Percentiles rank a stretch among this genome's conserved stretches.
phyloP scores from a whole-genome alignment of 1,140 invertebrate species.

The Protaetia brevitarsis region DNA sequence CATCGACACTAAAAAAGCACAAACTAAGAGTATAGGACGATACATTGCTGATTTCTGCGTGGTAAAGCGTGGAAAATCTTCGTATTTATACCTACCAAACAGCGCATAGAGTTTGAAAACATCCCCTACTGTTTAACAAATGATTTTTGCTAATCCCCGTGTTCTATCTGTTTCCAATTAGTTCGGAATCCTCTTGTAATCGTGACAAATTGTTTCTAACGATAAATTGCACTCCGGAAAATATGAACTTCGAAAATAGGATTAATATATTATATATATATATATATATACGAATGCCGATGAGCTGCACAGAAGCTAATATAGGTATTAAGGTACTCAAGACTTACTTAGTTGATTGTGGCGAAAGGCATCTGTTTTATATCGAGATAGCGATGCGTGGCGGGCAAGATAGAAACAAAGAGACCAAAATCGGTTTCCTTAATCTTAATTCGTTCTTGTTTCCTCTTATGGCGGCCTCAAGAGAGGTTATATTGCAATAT shows the following conservation, averaged over 20 bases:
- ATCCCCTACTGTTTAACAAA: background rate
- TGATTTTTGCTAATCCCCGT: background rate
- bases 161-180: too few relatives aligned
- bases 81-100: background rate
- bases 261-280: slow-evolving; percentile 3
- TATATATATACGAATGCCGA: too few relatives aligned
- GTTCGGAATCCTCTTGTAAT: too few relatives aligned
- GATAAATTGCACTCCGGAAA: too few relatives aligned
- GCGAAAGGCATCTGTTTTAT: slow-evolving; percentile 9
- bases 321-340: slow-evolving; percentile 21
- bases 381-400: background rate
- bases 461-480: background rate
- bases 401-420: slow-evolving; percentile 6
- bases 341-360: slow-evolving; percentile 18
- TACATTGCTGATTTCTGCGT: background rate
- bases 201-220: too few relatives aligned
- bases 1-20: background rate
- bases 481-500: too few relatives aligned
- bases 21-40: background rate
- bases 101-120: too few relatives aligned
- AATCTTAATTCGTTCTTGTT: background rate
- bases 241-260: background rate
- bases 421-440: slow-evolving; percentile 1
- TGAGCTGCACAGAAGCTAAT: background rate
- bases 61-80: background rate